These are phyloP conservation scores for Geophilus truncorum DNA, from an alignment of 2,888 invertebrate species.

Conservation along the genomic window DNA sequence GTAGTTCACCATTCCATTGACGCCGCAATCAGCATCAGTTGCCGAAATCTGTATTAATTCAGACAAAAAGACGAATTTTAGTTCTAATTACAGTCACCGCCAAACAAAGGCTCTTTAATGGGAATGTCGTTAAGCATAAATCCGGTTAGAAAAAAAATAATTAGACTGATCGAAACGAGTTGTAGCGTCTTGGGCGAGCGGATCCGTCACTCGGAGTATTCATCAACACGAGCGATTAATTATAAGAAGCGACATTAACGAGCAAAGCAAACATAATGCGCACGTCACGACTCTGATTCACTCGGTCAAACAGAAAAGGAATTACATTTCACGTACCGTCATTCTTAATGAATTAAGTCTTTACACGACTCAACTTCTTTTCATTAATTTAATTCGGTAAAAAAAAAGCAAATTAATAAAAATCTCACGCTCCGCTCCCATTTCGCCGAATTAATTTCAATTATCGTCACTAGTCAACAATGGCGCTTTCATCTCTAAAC, in stretches of 20 bases:
- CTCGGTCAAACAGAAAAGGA: conserved; percentile 17
- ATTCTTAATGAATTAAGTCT: neutral
- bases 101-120: neutral
- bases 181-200: neutral
- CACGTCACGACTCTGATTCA: conserved; percentile 18
- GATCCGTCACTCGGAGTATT: neutral
- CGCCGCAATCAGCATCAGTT: conserved; percentile 92
- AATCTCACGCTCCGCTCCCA: neutral
- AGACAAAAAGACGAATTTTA: conserved; percentile 33
- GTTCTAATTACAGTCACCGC: no score
- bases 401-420: neutral
- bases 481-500: neutral
- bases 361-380: neutral
- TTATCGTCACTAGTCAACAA: neutral
- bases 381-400: neutral
- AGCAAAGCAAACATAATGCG: conserved; percentile 8
- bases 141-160: neutral
- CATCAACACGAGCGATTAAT: conserved; percentile 17
- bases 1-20: conserved; percentile 89
- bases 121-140: neutral
- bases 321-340: neutral
- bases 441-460: neutral
- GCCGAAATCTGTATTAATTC: conserved; percentile 77
- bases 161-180: neutral
- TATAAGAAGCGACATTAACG: conserved; percentile 1